Base-by-base conservation (phyloP, 2,888 invertebrate species). In the Tipula helvola region DNA sequence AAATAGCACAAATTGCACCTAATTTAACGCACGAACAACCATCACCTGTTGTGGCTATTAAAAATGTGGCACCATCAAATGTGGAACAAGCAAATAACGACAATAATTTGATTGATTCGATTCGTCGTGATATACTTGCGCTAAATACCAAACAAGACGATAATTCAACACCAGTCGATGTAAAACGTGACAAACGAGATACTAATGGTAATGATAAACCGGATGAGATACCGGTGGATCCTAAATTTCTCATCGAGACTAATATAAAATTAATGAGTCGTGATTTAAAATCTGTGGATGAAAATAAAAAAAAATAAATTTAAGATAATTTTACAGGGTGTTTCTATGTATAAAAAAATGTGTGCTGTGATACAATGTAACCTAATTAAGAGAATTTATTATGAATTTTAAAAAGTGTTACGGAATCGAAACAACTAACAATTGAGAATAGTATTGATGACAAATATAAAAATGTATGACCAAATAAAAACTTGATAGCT, bases 101-200 rank as follows among this genome's bases (percentile, higher is more conserved):
- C 71, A 13, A 41, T n/a, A 84, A 86, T 87, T 90, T 90, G 86
- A 89, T 90, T 5, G 90, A 91, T 86, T 89, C 90, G 12, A 90
- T 90, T 18, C 89, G 90, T 5, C 88, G 91, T 0, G 91, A 91
- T 41, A 88, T 91, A 87, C 87, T 91, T n/a, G 90, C 90, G 47
- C 57, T 90, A 0, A 89, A 89, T 8, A 86, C 87, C 7, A 87
- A 88, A 52, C 12, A 42, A 57, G 86, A 87, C 12, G 87, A 88
- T 3, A 36, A 83, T 5, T 86, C 86, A 13, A 87, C 44, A 84
- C 16, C 83, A 18, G 7, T 86, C 4, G 86, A 88, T 8, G 88
- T 88, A 39, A 88, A 88, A 86, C 88, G 88, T 39, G 87, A 87
- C 42, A 87, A 87, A 84, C 44, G 87, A 83, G 86, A 87, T 86